Conservation (phyloP, 2,113 vertebrate genomes). For the Rhinolophus ferrumequinum region DNA sequence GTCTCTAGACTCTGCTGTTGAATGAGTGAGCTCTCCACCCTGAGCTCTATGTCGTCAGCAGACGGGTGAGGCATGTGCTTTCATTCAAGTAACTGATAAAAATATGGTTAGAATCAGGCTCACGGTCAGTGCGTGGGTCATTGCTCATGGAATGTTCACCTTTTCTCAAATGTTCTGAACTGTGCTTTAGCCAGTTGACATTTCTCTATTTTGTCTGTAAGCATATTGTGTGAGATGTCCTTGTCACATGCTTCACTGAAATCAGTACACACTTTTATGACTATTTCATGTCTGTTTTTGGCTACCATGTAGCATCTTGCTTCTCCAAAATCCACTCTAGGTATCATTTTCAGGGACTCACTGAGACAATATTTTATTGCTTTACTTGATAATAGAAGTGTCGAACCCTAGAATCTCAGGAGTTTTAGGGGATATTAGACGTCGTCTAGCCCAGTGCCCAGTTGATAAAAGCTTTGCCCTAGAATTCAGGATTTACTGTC, state of each 20-base stretch:
- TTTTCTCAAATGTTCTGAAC: not conserved
- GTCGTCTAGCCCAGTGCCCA: not conserved
- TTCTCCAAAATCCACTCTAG: not conserved
- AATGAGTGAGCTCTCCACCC: not conserved
- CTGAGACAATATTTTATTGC: constrained; percentile 42
- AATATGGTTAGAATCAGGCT: not conserved
- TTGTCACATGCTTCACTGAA: constrained; percentile 21
- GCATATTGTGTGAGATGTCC: not conserved
- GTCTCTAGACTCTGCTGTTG: not conserved
- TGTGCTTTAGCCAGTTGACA: not conserved
- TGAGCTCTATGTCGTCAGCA: not conserved
- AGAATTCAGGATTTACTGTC: not conserved
- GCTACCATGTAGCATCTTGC: not conserved
- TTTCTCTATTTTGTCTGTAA: constrained; percentile 6
- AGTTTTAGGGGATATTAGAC: not conserved
- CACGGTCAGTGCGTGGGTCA: not conserved
- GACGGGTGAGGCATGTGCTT: not conserved
- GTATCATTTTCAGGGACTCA: constrained; percentile 29
- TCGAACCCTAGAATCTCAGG: not conserved
- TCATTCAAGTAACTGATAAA: not conserved
- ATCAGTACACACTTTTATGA: not conserved
- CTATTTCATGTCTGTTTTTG: constrained; percentile 44
- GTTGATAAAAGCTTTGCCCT: not conserved
- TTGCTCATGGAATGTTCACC: fast-evolving
- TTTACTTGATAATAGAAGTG: not conserved